A percentile compares a stretch with the other conserved stretches of the same genome.
These are phyloP conservation scores for Chroicocephalus ridibundus DNA, from an alignment of 2,113 vertebrate genomes.

Conservation along the genomic window DNA sequence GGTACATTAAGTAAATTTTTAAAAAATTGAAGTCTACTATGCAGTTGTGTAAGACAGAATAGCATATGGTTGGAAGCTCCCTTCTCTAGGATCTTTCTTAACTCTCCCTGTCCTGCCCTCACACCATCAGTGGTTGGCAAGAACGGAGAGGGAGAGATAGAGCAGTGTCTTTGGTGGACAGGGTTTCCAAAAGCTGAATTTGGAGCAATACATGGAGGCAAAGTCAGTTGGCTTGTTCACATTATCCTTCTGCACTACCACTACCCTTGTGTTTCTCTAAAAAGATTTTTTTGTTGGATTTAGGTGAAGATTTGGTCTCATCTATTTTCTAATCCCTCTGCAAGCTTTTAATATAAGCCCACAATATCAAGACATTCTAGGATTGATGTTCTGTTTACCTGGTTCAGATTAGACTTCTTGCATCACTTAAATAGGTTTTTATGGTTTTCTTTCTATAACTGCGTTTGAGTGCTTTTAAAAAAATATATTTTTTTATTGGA, in stretches of 20 bases:
- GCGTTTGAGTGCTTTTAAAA: slow-evolving; percentile 14
- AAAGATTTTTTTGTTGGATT: not conserved
- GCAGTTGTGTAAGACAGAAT: not conserved
- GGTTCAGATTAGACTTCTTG: not conserved
- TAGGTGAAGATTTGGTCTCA: not conserved
- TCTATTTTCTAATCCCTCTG: not conserved
- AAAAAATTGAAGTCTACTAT: not conserved
- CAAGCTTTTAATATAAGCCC: not conserved
- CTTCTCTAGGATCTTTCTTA: not conserved
- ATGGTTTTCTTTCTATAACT: slow-evolving; percentile 27
- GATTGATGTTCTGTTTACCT: not conserved
- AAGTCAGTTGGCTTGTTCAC: not conserved
- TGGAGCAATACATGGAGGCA: not conserved
- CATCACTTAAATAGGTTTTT: not conserved
- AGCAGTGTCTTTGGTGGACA: not conserved
- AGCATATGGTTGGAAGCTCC: fast-evolving
- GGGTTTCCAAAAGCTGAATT: not conserved
- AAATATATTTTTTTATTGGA: not conserved
- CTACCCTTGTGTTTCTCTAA: not conserved
- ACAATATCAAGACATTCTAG: not conserved
- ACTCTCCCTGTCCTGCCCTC: not conserved
- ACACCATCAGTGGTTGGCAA: not conserved
- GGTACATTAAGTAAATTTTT: not conserved
- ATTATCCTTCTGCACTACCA: not conserved
- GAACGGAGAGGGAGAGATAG: not conserved